Conservation (phyloP, 2,113 vertebrate genomes). For the Cinclus cinclus region DNA sequence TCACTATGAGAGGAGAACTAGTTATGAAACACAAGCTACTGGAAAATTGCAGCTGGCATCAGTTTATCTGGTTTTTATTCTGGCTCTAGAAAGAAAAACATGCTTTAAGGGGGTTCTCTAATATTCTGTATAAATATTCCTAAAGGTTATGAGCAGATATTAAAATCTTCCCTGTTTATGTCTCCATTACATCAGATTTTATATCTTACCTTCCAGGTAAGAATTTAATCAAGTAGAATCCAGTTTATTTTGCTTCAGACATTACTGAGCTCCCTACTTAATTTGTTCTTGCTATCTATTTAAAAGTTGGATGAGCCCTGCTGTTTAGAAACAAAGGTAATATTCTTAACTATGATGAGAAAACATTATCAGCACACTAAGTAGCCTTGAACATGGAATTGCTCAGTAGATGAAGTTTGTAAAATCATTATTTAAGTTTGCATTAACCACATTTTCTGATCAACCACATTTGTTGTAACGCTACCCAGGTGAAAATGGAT, state of each 20-base stretch:
- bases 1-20: not conserved
- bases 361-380: constrained; percentile 11
- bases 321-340: constrained; percentile 38
- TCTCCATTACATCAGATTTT: constrained; percentile 4
- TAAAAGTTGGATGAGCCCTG: not conserved
- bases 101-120: not conserved
- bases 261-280: not conserved
- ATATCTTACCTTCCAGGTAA: not conserved
- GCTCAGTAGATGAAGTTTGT: not conserved
- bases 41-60: not conserved
- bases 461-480: constrained; percentile 14
- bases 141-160: not conserved
- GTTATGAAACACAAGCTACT: not conserved
- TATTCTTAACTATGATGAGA: not conserved
- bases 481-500: not conserved
- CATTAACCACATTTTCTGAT: constrained; percentile 29
- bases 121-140: not conserved
- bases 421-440: constrained; percentile 40
- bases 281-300: not conserved
- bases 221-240: constrained; percentile 13
- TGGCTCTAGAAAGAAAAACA: not conserved
- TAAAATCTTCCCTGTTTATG: not conserved
- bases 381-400: not conserved
- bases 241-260: constrained; percentile 47
- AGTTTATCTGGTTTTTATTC: not conserved